These are phyloP conservation scores for Epinephelus awoara DNA, from an alignment of 2,797 vertebrate species.

Conservation along the genomic window DNA sequence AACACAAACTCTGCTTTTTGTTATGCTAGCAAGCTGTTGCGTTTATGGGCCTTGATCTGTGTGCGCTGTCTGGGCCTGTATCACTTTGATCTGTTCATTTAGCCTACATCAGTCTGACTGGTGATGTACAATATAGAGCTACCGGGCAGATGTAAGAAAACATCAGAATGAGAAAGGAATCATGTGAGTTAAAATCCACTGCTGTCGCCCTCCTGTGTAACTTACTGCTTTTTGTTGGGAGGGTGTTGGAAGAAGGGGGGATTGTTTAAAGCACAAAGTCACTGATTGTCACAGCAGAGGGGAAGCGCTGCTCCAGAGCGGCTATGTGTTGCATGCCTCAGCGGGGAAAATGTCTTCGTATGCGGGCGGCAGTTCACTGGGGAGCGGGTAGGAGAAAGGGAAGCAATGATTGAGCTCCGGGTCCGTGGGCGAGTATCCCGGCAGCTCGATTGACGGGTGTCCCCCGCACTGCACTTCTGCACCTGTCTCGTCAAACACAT, in stretches of 20 bases:
- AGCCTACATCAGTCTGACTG: constrained; percentile 51
- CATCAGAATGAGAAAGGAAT: constrained; percentile 43
- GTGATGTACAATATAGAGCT: constrained; percentile 10
- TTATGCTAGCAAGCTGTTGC: constrained; percentile 72
- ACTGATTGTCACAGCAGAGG: constrained; percentile 84
- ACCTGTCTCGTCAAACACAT: constrained; percentile 89
- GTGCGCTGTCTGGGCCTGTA: constrained; percentile 51
- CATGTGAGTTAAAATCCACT: constrained; percentile 29
- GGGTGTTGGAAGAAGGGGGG: background rate
- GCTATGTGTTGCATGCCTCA: constrained; percentile 84
- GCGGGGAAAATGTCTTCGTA: constrained; percentile 94
- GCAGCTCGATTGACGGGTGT: constrained; percentile 94
- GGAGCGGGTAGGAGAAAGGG: constrained; percentile 92
- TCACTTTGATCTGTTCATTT: constrained; percentile 23
- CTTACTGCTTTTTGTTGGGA: constrained; percentile 50
- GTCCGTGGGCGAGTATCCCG: constrained; percentile 93
- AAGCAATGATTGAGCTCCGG: constrained; percentile 92
- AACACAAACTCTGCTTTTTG: constrained; percentile 66
- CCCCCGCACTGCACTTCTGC: constrained; percentile 92
- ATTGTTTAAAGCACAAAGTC: constrained; percentile 62
- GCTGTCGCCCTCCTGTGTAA: constrained; percentile 47
- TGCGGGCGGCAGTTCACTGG: constrained; percentile 90
- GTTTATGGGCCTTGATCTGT: constrained; percentile 49
- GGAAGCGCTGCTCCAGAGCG: constrained; percentile 53
- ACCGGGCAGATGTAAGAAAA: constrained; percentile 45